Base-by-base conservation (phyloP, 23 tunicate genomes). In the Ascidia mentula region DNA sequence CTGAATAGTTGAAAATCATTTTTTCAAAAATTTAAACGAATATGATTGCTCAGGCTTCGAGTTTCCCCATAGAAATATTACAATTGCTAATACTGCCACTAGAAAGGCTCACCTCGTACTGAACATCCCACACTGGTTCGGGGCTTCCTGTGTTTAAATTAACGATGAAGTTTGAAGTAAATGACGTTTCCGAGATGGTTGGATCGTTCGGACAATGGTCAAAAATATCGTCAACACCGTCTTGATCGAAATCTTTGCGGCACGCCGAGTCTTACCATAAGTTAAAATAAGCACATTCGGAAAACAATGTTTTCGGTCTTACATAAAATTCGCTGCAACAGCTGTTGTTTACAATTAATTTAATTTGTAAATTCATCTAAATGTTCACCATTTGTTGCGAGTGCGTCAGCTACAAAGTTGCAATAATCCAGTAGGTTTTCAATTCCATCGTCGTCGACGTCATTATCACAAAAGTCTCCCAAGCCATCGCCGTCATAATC, bases 131-230 rank as follows among this genome's bases (percentile, higher is more conserved):
- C n/a, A 18, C 17, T 61, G 75, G 75, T 18, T 36, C 72, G 1
- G 83, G 39, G 18, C 46, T 18, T 17, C 83, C 83, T 12, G 40
- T 32, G 38, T 69, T 53, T 4, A 79, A 59, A 69, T 79, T 79
- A 0, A 79, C 83, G 60, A 33, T 36, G n/a, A 69, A 32, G 70
- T 79, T 45, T 8, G 83, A 75, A 7, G 65, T 15, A 26, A 79
- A 18, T 36, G 83, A 30, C 12, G 75, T 59, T 12, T 34, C 45
- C 32, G 59, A 18, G 32, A 79, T 61, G 4, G 75, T 79, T 31
- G 83, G 83, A 65, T 79, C 83, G 53, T 53, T 32, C 8, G 34
- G 69, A 59, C 83, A 79, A 37, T 37, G 18, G 32, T 79, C 83
- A 15, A 32, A 22, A 4, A 79, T 32, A 15, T 79, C 83, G 32